Conservation (phyloP, 2,888 invertebrate species). For the Eucera pruinosa region DNA sequence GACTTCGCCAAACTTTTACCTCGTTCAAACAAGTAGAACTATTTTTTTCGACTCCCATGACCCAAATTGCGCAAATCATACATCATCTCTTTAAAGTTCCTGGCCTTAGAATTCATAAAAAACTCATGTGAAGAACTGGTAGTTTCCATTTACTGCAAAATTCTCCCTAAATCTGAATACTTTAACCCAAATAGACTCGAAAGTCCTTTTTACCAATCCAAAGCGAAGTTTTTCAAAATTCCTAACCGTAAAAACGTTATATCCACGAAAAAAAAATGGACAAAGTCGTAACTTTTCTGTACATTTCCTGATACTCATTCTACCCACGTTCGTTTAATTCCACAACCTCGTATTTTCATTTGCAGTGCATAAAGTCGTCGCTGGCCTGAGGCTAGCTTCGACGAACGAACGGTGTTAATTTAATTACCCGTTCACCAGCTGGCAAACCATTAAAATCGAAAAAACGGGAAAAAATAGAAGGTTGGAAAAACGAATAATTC, state of each 20-base stretch:
- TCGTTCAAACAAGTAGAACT: background rate
- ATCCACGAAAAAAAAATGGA: background rate
- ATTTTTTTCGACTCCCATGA: conserved; percentile 3
- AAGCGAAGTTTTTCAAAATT: background rate
- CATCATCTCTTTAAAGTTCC: background rate
- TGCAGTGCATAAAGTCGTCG: conserved; percentile 13
- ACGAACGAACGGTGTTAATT: conserved; percentile 20
- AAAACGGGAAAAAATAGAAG: background rate
- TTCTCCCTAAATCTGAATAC: background rate
- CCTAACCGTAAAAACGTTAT: background rate
- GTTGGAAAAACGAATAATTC: background rate
- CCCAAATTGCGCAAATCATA: background rate
- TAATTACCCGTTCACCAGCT: conserved; percentile 11
- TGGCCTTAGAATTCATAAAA: background rate
- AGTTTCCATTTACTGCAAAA: conserved; percentile 1
- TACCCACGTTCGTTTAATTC: conserved; percentile 6
- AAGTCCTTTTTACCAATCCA: background rate
- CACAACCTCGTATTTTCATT: conserved; percentile 19
- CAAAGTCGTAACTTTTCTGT: background rate
- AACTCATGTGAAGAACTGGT: too few relatives aligned
- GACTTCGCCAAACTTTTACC: too few relatives aligned
- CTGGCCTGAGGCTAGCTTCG: background rate
- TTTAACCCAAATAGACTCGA: background rate
- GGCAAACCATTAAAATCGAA: conserved; percentile 3
- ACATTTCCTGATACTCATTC: background rate